Evolutionary conservation across 2,797 vertebrate genomes (phyloP), one percentile per base, ranked within the genome.

Genomic region (Danio choprae): DNA sequence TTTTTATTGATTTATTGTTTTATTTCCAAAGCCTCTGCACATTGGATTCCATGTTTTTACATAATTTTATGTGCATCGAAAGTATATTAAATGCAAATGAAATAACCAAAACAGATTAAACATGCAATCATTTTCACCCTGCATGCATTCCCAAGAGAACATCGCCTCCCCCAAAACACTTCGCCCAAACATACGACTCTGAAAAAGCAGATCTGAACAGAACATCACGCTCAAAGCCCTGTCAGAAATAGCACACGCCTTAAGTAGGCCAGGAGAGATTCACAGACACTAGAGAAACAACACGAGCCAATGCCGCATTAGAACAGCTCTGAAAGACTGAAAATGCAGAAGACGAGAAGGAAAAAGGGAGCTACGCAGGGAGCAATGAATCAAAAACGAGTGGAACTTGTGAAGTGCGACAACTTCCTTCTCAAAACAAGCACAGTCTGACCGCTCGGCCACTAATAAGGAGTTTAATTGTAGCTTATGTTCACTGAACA

Each of bases 211-310:
- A 83, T 84, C n/a, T 81, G 38, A 78, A 51, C 58, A 81, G 74
- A 50, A 51, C 71, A 84, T 83, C 72, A 83, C 77, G 81, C 41
- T 76, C 41, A 58, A 58, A 69, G 64, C 46, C 43, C 58, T 71
- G 68, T 29, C 77, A 82, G 40, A 81, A 78, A 81, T 68, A 81
- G 74, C 64, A 18, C 74, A 46, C 2, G 3, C 22, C 86, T 56
- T 84, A 93, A 91, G 88, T 92, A 90, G 92, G 90, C 46, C 90
- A 83, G 86, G 88, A 88, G 84, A 89, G 77, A 85, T 56, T 56
- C 80, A 83, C 56, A 85, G 64, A 80, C 78, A 72, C 69, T 74
- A 85, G 81, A 83, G 81, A 84, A 43, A 50, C 67, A 69, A 69
- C 53, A 20, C 58, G 1, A 51, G 55, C 53, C 60, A 77, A 65